Conservation (phyloP, 2,113 vertebrate species). For the Rhodinocichla rosea region DNA sequence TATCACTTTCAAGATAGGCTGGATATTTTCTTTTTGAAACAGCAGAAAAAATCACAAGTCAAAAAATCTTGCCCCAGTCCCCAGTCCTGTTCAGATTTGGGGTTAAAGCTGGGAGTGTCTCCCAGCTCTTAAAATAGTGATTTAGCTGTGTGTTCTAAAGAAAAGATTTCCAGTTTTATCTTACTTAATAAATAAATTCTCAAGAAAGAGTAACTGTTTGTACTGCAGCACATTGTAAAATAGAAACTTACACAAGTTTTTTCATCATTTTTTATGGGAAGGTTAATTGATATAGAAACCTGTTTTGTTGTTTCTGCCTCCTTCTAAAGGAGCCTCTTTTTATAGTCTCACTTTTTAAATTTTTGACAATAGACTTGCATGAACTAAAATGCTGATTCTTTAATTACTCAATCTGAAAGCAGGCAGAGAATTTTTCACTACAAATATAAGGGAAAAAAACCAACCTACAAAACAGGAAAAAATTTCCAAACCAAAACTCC, state of each 20-base stretch:
- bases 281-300: background rate
- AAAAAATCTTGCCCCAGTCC: background rate
- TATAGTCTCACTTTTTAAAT: background rate
- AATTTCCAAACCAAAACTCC: background rate
- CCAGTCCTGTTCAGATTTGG: background rate
- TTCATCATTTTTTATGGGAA: background rate
- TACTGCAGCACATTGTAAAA: background rate
- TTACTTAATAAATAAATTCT: background rate
- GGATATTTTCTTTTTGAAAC: background rate
- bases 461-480: background rate
- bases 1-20: background rate
- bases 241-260: background rate
- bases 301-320: background rate
- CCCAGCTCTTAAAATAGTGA: background rate
- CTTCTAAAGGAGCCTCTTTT: background rate
- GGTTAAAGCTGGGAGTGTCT: background rate
- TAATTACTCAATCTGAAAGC: background rate
- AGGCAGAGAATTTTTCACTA: background rate
- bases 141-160: background rate
- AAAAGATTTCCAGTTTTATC: background rate
- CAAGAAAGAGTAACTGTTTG: background rate
- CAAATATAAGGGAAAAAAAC: rapidly evolving
- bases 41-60: background rate
- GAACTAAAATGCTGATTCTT: background rate
- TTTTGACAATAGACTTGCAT: background rate